Base-by-base conservation (phyloP, 1,140 invertebrate genomes). In the Drosophila sturtevanti region DNA sequence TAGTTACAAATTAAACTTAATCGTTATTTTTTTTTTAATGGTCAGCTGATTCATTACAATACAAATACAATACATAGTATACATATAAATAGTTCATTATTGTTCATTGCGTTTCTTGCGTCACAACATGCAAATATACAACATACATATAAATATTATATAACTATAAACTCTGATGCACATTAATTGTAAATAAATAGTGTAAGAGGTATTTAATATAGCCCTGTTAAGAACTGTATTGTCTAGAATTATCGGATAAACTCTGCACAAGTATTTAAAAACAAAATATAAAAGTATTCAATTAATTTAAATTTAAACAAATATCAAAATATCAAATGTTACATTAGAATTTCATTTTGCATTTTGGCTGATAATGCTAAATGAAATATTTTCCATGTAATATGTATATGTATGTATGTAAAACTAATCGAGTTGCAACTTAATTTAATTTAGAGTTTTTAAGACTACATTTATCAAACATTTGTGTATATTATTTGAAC, bases 301-400 rank as follows among this genome's bases (percentile, higher is more conserved):
- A 18, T 18, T 24, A 34, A 35, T 3, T 3, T 66, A 65, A 72
- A 41, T 34, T 21, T 21, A 55, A 24, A 37, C 41, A 16, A 48
- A 48, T 21, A 48, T 48, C 41, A 48, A 16, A 48, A 48, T 21
- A 48, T 48, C 41, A 48, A 48, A 48, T 48, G 2, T 44, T 10
- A n/a, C 7, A 9, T 16, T 21, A 21, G 10, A 52, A 18, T 41
- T 52, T 9, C 34, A 18, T 24, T 1, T 0, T 24, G 48, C 72
- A 75, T 59, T 68, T 65, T 75, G 72, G 72, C 72, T 75, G 72
- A 34, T 59, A 75, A 75, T 68, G 64, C 64, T 7, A 5, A 14
- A 18, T 63, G 34, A 21, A 10, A 22, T 2, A 55, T 41, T 68
- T 34, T 54, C 27, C 27, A n/a, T n/a, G n/a, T n/a, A n/a, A n/a